These are phyloP conservation scores for Gymnobelideus leadbeateri DNA, from an alignment of 2,113 vertebrate species.

Conservation along the genomic window DNA sequence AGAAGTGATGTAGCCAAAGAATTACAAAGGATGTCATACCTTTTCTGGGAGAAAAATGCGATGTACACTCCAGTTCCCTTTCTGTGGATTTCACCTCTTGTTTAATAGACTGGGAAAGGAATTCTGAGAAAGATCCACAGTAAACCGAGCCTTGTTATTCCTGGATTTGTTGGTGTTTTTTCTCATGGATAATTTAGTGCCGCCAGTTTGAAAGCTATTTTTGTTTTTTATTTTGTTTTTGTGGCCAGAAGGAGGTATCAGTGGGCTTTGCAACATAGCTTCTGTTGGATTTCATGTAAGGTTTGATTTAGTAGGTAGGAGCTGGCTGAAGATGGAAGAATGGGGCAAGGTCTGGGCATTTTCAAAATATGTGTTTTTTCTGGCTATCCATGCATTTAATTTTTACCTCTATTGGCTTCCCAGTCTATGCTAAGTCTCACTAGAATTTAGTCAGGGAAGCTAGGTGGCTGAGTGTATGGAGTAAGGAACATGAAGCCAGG, in stretches of 20 bases:
- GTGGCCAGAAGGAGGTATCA: not conserved
- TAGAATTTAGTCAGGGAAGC: not conserved
- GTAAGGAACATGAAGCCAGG: not conserved
- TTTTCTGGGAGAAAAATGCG: not conserved
- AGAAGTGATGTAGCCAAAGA: not conserved
- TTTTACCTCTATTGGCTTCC: not conserved
- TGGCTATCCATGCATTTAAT: not conserved
- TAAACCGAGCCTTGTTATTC: not conserved
- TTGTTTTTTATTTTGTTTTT: not conserved
- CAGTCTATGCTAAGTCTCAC: not conserved
- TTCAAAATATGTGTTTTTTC: not conserved
- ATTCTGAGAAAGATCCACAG: slow-evolving; percentile 5
- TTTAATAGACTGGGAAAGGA: not conserved
- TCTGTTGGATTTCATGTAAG: not conserved
- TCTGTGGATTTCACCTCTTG: not conserved
- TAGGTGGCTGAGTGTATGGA: not conserved
- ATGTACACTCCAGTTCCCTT: not conserved
- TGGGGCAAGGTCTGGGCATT: not conserved
- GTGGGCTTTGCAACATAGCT: not conserved
- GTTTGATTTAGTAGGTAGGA: not conserved
- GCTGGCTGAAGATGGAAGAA: not conserved
- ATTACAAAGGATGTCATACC: not conserved
- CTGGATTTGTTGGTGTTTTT: not conserved
- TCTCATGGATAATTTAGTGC: not conserved
- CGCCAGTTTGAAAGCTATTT: not conserved